Evolutionary conservation across 2,888 invertebrate species (phyloP).

Genomic region (Archaeoteleia sp.): DNA sequence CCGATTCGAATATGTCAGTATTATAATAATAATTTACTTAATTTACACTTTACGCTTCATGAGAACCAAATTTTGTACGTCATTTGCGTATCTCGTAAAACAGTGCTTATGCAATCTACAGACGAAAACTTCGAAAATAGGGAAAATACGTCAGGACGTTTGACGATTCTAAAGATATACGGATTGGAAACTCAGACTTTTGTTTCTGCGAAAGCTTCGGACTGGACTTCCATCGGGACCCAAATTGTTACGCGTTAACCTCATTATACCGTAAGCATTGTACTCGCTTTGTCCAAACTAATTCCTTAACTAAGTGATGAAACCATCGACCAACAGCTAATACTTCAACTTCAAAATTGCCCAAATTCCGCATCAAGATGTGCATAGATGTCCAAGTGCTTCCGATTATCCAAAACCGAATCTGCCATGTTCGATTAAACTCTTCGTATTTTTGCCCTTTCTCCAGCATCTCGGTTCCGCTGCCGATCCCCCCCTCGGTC

Average conservation of each 20-base stretch:
- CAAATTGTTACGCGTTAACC: slow-evolving; percentile 6
- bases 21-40: slow-evolving; percentile 19
- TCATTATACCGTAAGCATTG: neutral
- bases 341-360: slow-evolving; percentile 8
- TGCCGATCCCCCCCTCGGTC: slow-evolving; percentile 68
- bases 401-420: slow-evolving; percentile 8
- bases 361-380: slow-evolving; percentile 9
- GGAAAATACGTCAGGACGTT: slow-evolving; percentile 8
- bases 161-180: slow-evolving; percentile 31
- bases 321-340: slow-evolving; percentile 18
- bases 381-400: slow-evolving; percentile 14
- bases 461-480: slow-evolving; percentile 65
- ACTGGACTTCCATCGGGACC: slow-evolving; percentile 18
- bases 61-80: slow-evolving; percentile 29
- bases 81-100: slow-evolving; percentile 9
- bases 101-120: slow-evolving; percentile 13
- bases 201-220: slow-evolving; percentile 25
- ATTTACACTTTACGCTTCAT: slow-evolving; percentile 22
- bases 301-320: too few relatives aligned
- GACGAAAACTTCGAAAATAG: slow-evolving; percentile 16
- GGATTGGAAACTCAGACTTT: slow-evolving; percentile 45
- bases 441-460: slow-evolving; percentile 72
- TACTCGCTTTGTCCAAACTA: neutral
- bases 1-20: slow-evolving; percentile 21
- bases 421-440: slow-evolving; percentile 60